phyloP scores from a whole-genome alignment of 2,113 vertebrate genomes.

The Petroica traversi region DNA sequence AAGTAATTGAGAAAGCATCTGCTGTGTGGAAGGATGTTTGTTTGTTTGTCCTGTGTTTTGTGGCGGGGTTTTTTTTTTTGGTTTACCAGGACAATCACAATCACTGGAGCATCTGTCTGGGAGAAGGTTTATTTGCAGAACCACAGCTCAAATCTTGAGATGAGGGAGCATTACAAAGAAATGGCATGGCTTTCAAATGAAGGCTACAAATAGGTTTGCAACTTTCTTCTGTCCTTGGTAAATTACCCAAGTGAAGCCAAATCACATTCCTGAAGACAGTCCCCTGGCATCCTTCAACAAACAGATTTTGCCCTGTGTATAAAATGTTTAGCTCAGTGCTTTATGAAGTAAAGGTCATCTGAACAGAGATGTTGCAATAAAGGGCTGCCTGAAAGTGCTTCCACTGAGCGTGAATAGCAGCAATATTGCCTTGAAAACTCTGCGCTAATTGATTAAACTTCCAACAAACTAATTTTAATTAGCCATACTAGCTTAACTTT shows the following conservation, averaged over 20 bases:
- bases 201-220: conserved; percentile 37
- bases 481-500: conserved; percentile 35
- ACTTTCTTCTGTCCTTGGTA: conserved; percentile 53
- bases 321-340: conserved; percentile 46
- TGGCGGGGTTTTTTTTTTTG: neutral
- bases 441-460: conserved; percentile 52
- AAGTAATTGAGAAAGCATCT: conserved; percentile 71
- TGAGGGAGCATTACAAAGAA: conserved; percentile 21
- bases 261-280: conserved; percentile 45
- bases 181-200: conserved; percentile 50
- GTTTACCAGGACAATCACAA: conserved; percentile 26
- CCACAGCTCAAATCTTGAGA: neutral
- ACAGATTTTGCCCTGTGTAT: conserved; percentile 41
- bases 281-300: conserved; percentile 57
- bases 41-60: conserved; percentile 24
- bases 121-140: conserved; percentile 44
- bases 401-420: conserved; percentile 33
- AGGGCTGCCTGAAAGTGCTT: conserved; percentile 40
- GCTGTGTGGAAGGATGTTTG: conserved; percentile 44
- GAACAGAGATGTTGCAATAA: conserved; percentile 28
- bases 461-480: conserved; percentile 55
- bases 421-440: conserved; percentile 49
- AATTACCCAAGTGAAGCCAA: conserved; percentile 53
- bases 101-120: conserved; percentile 15
- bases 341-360: conserved; percentile 65